Percentiles rank a stretch among this genome's conserved stretches.
Conservation (phyloP, 2,888 invertebrate genomes). For the Criorhina ranunculi region DNA sequence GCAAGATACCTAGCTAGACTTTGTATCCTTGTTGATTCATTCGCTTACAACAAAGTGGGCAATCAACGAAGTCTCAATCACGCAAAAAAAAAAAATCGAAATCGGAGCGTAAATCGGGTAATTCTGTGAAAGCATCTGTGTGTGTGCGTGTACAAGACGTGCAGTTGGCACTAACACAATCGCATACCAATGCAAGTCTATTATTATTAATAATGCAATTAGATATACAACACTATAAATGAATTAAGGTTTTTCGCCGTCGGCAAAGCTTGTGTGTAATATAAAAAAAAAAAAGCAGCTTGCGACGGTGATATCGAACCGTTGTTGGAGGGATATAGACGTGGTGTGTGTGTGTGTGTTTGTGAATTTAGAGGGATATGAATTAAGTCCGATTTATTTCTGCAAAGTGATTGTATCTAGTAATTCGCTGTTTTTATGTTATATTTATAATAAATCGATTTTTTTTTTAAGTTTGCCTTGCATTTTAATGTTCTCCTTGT, state of each 20-base stretch:
- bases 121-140: constrained; percentile 9
- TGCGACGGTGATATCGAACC: constrained; percentile 31
- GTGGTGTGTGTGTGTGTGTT: not conserved
- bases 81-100: constrained; percentile 21
- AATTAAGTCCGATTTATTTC: constrained; percentile 69
- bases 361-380: constrained; percentile 56
- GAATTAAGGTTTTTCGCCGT: constrained; percentile 68
- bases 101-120: constrained; percentile 58
- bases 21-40: constrained; percentile 43
- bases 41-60: not conserved
- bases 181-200: constrained; percentile 43
- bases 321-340: constrained; percentile 39
- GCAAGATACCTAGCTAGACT: too few relatives aligned
- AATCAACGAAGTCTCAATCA: constrained; percentile 48
- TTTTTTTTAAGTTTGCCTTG: too few relatives aligned
- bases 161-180: constrained; percentile 31
- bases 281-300: constrained; percentile 42
- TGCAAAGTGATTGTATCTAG: constrained; percentile 56
- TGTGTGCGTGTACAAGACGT: constrained; percentile 50
- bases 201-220: constrained; percentile 76
- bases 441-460: constrained; percentile 11
- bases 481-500: not conserved
- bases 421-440: constrained; percentile 18
- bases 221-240: constrained; percentile 72
- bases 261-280: constrained; percentile 30